A percentile compares a stretch with the other conserved stretches of the same genome.
Conservation (phyloP, 1,140 invertebrate genomes). For the Drosophila nigrodunni region DNA sequence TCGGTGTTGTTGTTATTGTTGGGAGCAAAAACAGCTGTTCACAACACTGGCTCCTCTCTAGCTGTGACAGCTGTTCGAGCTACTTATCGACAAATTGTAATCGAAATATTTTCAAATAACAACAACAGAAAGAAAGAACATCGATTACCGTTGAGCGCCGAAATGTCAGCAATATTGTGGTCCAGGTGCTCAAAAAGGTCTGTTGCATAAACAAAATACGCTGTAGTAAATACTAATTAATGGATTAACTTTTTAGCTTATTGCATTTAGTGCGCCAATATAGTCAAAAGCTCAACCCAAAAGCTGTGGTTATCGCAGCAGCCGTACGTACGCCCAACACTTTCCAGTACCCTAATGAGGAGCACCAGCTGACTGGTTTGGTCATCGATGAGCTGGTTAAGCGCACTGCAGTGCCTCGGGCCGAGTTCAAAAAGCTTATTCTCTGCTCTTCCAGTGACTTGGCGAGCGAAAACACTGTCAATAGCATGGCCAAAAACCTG, state of each 20-base stretch:
- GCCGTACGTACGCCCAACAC: conserved; percentile 65
- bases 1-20: conserved; percentile 44
- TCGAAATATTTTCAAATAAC: conserved; percentile 23
- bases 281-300: conserved; percentile 2
- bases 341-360: conserved; percentile 12
- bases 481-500: conserved; percentile 38
- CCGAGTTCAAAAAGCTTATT: conserved; percentile 58
- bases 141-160: conserved; percentile 7
- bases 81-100: neutral
- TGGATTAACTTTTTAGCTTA: conserved; percentile 17
- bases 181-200: conserved; percentile 25
- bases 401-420: conserved; percentile 53
- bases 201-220: neutral
- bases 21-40: conserved; percentile 26
- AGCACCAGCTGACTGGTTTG: conserved; percentile 47
- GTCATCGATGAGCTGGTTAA: conserved; percentile 70
- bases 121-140: neutral
- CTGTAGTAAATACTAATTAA: neutral
- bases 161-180: conserved; percentile 44
- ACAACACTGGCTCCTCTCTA: conserved; percentile 15
- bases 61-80: conserved; percentile 40
- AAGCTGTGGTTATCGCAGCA: conserved; percentile 61
- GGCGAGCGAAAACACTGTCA: conserved; percentile 1
- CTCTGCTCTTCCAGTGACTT: conserved; percentile 41
- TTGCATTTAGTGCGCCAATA: conserved; percentile 23